Evolutionary conservation across 2,113 vertebrate genomes (phyloP).

Genomic region (Raja brachyura): DNA sequence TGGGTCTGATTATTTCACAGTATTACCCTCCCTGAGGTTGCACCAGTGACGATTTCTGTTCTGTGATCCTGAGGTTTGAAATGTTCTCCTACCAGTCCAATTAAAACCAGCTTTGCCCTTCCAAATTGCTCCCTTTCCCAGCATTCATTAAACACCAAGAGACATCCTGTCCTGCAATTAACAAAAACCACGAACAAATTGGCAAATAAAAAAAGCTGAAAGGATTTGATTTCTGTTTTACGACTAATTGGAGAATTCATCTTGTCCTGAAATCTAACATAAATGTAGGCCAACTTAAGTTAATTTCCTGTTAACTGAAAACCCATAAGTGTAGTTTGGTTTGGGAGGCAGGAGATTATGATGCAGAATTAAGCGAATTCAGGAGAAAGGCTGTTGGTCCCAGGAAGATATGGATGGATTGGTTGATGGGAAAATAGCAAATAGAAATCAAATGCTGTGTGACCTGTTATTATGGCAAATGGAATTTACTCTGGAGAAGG

Average conservation of each 20-base stretch:
- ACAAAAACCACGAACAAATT: background rate
- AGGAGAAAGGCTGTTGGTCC: too few species aligned
- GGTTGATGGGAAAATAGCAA: too few species aligned
- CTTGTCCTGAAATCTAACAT: background rate
- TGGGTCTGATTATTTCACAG: background rate
- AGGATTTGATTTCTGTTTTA: background rate
- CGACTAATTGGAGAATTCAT: background rate
- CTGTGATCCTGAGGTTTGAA: background rate
- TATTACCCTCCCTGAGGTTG: background rate
- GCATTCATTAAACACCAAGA: background rate
- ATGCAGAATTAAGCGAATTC: background rate
- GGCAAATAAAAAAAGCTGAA: background rate
- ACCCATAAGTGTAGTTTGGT: background rate
- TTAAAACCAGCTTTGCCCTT: background rate
- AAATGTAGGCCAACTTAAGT: background rate
- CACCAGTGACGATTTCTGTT: background rate
- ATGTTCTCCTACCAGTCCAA: background rate
- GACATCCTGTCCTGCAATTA: background rate
- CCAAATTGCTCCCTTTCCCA: background rate
- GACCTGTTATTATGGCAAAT: too few species aligned
- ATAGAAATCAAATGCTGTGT: too few species aligned
- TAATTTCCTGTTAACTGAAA: background rate
- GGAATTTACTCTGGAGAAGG: too few species aligned
- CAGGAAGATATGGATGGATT: too few species aligned
- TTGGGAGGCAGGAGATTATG: background rate